Conservation (phyloP, 2,113 vertebrate genomes). For the Rhinogobius similis region DNA sequence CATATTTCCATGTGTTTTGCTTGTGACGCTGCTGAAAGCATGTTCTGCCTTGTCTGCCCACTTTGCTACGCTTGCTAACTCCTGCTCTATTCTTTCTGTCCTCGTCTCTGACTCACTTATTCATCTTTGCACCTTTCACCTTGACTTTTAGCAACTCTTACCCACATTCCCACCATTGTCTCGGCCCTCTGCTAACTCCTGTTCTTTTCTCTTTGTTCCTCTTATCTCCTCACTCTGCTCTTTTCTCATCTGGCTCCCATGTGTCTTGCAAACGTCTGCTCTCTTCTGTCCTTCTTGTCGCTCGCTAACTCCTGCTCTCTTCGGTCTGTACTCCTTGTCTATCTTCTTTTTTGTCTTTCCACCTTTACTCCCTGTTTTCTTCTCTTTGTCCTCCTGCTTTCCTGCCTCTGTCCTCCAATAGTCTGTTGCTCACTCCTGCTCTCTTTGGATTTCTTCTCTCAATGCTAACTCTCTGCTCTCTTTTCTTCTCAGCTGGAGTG, state of each 20-base stretch:
- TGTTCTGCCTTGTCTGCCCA: neutral
- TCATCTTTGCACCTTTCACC: neutral
- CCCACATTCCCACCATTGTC: neutral
- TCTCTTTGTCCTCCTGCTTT: neutral
- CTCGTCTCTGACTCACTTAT: neutral
- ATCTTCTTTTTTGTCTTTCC: neutral
- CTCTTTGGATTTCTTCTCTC: neutral
- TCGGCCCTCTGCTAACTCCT: neutral
- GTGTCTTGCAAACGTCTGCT: neutral
- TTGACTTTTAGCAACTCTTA: neutral
- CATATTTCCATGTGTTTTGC: neutral
- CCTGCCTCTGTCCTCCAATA: neutral
- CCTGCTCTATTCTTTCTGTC: neutral
- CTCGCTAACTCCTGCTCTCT: neutral
- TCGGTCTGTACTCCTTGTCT: too few species aligned
- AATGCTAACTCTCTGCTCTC: neutral
- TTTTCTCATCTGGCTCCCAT: neutral
- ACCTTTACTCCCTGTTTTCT: constrained; percentile 4
- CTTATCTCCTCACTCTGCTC: neutral
- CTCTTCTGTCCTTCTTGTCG: constrained; percentile 27
- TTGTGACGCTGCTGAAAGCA: neutral
- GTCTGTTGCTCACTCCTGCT: constrained; percentile 7
- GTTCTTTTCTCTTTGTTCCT: neutral
- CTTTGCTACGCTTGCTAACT: neutral
- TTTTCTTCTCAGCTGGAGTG: constrained; percentile 72